Evolutionary conservation across 2,888 invertebrate genomes (phyloP), one percentile per base, ranked within the genome.

Genomic region (Agrotis exclamationis): DNA sequence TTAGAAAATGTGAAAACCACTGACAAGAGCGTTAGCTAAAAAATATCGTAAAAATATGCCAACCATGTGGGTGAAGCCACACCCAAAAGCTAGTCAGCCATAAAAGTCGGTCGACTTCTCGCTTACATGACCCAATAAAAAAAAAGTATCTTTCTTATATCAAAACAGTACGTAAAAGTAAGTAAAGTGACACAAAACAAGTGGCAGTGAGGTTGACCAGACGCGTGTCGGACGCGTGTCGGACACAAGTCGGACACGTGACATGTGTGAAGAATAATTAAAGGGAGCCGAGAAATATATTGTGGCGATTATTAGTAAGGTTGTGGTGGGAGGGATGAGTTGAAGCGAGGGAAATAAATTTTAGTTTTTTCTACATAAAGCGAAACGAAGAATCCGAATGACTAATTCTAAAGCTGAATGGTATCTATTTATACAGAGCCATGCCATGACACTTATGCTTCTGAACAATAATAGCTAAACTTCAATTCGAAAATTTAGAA

Each of bases 231-330:
- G 33, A 33, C 33, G 9, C 33, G 33, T 9, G 33, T 39, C 39
- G 11, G 39, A 39, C 39, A 9, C 39, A 1, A 5, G 11, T 39
- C 76, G 68, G 77, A 39, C 79, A n/a, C 14, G 22, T 20, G 22
- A 28, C 60, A 69, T 53, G 63, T 71, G 65, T 48, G 74, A 33
- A 44, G 59, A 72, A 70, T 79, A 74, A 83, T 83, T 82, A 74
- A 70, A 66, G 51, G 45, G 50, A 71, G 56, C 47, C 39, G 16
- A 3, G 51, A 66, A 39, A 70, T 75, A 70, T 78, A 65, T 57
- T 66, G 63, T 62, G 50, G 65, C 65, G 70, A 74, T 72, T 70
- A 85, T 80, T 70, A 60, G 71, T 68, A n/a, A 70, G n/a, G 24
- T 2, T 47, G 58, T 39, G 73, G 82, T 6, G 1, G 20, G 64